Percentiles rank a stretch among this genome's conserved stretches.
These are phyloP conservation scores for Ylistrum balloti DNA, from an alignment of 1,140 invertebrate species.

Conservation along the genomic window DNA sequence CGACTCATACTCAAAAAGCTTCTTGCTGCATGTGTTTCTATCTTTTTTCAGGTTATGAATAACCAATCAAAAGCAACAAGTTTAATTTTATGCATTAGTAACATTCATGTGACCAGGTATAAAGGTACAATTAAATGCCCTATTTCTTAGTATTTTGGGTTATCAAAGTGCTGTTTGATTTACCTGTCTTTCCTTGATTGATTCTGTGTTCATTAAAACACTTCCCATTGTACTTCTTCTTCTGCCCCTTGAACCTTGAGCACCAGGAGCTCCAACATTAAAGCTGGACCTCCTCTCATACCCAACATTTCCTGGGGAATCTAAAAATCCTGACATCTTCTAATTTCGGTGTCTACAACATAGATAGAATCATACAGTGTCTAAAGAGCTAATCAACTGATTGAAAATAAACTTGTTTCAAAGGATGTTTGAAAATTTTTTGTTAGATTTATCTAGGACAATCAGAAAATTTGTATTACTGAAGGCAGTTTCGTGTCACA, in stretches of 20 bases:
- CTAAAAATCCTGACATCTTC: constrained; percentile 25
- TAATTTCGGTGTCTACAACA: background rate
- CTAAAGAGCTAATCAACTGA: too few relatives aligned
- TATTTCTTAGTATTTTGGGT: too few relatives aligned
- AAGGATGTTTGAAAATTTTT: too few relatives aligned
- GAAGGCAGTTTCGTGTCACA: background rate
- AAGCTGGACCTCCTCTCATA: constrained; percentile 50
- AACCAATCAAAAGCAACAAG: too few relatives aligned
- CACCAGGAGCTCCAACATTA: background rate
- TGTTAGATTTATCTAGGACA: background rate
- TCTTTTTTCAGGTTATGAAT: too few relatives aligned
- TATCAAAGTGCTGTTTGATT: too few relatives aligned
- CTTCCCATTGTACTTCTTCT: constrained; percentile 63
- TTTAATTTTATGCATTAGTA: too few relatives aligned
- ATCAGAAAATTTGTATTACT: background rate
- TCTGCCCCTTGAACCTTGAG: constrained; percentile 41
- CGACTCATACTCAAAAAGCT: too few relatives aligned
- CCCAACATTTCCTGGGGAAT: background rate
- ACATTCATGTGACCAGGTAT: too few relatives aligned
- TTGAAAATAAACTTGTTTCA: too few relatives aligned
- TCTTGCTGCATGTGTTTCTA: too few relatives aligned
- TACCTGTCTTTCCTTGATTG: constrained; percentile 71
- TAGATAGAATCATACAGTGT: background rate
- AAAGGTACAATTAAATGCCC: too few relatives aligned
- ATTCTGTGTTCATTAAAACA: constrained; percentile 64